These are phyloP conservation scores for Onychorhynchus coronatus DNA, from an alignment of 2,113 vertebrate species.

Conservation along the genomic window DNA sequence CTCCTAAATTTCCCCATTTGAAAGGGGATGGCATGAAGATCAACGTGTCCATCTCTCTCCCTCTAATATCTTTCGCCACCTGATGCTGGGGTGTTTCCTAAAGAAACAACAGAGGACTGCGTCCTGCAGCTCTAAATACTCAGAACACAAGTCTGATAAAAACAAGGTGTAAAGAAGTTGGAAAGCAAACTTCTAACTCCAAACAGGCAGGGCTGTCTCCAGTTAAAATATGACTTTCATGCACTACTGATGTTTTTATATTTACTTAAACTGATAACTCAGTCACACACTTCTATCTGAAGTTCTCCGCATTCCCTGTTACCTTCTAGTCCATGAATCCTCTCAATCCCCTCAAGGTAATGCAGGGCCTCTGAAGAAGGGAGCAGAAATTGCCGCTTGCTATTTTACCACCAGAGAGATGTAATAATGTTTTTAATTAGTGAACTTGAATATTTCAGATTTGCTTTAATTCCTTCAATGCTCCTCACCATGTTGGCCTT, in stretches of 20 bases:
- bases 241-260: not conserved
- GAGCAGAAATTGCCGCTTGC: not conserved
- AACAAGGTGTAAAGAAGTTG: not conserved
- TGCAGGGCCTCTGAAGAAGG: not conserved
- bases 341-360: not conserved
- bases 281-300: not conserved
- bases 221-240: not conserved
- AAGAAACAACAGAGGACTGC: not conserved
- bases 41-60: not conserved
- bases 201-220: not conserved
- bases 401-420: not conserved
- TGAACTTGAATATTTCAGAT: not conserved
- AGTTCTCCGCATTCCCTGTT: not conserved
- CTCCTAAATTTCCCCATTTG: not conserved
- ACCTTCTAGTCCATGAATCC: not conserved
- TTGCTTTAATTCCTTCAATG: not conserved
- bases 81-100: not conserved
- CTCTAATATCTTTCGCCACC: not conserved
- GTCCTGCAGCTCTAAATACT: not conserved
- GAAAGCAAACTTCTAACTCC: not conserved
- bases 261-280: not conserved
- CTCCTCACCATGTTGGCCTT: not conserved
- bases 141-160: not conserved
- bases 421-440: not conserved
- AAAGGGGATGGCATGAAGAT: not conserved